phyloP scores from a whole-genome alignment of 2,113 vertebrate species.

The Cryptotis parvus region DNA sequence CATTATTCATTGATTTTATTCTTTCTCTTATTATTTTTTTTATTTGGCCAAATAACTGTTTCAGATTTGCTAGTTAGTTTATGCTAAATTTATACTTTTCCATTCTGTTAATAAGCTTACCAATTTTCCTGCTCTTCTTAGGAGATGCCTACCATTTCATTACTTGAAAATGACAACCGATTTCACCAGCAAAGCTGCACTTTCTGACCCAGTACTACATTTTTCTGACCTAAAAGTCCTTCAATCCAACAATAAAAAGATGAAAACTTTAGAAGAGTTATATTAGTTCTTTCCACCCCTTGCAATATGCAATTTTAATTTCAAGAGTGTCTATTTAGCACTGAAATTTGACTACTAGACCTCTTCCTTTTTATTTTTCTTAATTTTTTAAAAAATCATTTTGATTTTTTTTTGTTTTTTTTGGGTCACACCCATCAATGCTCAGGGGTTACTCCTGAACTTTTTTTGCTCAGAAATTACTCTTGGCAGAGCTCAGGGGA shows the following conservation, averaged over 20 bases:
- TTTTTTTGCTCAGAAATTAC: too few relatives aligned
- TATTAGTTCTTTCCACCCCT: not conserved
- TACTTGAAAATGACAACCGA: not conserved
- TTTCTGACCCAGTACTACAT: not conserved
- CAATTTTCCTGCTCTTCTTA: not conserved
- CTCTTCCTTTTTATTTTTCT: too few relatives aligned
- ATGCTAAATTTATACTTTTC: not conserved
- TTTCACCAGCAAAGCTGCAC: accelerated
- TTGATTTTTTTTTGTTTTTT: too few relatives aligned
- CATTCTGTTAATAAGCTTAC: not conserved
- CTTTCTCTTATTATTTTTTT: not conserved
- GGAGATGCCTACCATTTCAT: not conserved
- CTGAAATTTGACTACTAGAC: too few relatives aligned
- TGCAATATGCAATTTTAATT: not conserved
- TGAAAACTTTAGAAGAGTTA: not conserved
- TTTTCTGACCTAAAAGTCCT: not conserved
- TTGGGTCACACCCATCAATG: too few relatives aligned
- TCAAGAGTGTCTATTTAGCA: not conserved
- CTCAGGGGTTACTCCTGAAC: too few relatives aligned
- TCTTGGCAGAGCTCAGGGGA: too few relatives aligned
- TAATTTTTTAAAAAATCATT: too few relatives aligned
- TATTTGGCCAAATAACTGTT: not conserved
- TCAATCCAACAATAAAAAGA: not conserved
- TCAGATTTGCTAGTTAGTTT: not conserved
- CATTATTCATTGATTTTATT: not conserved